These are phyloP conservation scores for Vollenhovia emeryi DNA, from an alignment of 1,140 invertebrate genomes.

Conservation along the genomic window DNA sequence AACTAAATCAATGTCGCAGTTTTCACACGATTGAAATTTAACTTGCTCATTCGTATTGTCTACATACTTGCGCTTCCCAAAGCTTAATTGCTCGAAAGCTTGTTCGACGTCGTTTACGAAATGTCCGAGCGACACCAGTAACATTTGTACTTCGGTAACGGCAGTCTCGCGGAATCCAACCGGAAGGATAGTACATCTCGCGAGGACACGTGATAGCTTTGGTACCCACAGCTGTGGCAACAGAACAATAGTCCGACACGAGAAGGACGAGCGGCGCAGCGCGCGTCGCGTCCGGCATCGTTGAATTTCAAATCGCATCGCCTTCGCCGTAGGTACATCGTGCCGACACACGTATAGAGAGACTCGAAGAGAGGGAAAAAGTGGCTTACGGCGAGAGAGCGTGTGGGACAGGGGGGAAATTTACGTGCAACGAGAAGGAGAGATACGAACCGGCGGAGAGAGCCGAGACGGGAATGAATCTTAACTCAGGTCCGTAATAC, in stretches of 20 bases:
- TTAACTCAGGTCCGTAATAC: not conserved
- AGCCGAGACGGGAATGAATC: not conserved
- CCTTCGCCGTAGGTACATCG: not conserved
- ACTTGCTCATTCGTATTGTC: not conserved
- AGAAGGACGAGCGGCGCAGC: constrained; percentile 56
- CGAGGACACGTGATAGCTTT: constrained; percentile 52
- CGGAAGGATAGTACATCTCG: constrained; percentile 61
- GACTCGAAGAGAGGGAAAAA: constrained; percentile 35
- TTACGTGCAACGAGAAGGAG: constrained; percentile 33
- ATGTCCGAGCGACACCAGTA: constrained; percentile 21
- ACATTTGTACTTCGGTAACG: constrained; percentile 47
- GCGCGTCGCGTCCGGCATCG: constrained; percentile 76
- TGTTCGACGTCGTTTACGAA: not conserved
- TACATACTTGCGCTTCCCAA: not conserved
- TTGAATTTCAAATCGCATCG: constrained; percentile 79
- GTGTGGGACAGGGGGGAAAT: not conserved
- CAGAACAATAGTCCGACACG: constrained; percentile 56
- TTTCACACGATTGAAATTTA: not conserved
- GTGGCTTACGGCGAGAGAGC: not conserved
- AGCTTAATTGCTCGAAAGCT: constrained; percentile 19
- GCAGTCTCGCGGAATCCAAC: constrained; percentile 40
- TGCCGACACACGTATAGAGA: not conserved
- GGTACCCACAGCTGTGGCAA: constrained; percentile 67
- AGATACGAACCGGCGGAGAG: not conserved
- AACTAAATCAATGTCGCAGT: not conserved